phyloP scores from a whole-genome alignment of 2,888 invertebrate species.

The Nomada hirtipes region DNA sequence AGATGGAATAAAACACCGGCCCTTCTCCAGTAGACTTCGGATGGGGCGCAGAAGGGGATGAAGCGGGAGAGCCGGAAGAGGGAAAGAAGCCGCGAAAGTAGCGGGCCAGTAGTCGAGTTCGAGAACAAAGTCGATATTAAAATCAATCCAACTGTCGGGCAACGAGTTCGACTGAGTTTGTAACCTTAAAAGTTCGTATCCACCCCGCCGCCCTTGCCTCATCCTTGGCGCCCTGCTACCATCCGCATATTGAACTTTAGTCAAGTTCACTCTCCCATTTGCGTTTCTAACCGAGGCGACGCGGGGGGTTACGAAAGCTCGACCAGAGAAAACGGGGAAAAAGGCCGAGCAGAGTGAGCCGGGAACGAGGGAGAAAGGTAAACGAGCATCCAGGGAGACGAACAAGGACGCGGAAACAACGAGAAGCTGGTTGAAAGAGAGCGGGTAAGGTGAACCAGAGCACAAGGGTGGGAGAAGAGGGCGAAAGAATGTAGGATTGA shows the following conservation, averaged over 20 bases:
- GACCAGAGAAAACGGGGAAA: constrained; percentile 51
- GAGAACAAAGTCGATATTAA: constrained; percentile 83
- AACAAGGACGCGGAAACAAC: neutral
- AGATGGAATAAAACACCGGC: constrained; percentile 39
- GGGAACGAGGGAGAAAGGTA: constrained; percentile 4
- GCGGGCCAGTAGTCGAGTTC: constrained; percentile 62
- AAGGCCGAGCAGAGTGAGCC: neutral
- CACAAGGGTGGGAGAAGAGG: neutral
- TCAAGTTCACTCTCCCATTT: constrained; percentile 81
- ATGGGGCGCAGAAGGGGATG: neutral
- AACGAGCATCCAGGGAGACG: neutral
- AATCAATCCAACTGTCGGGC: constrained; percentile 82
- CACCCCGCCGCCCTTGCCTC: constrained; percentile 8
- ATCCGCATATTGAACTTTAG: constrained; percentile 79
- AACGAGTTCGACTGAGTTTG: constrained; percentile 79
- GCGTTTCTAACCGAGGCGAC: constrained; percentile 70
- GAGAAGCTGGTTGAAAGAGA: neutral
- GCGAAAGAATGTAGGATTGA: constrained; percentile 52
- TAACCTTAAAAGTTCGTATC: constrained; percentile 75
- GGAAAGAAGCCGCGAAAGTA: constrained; percentile 65
- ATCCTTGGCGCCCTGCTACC: constrained; percentile 11
- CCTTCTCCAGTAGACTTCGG: constrained; percentile 3
- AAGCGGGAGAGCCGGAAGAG: constrained; percentile 4
- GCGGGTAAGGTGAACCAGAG: neutral
- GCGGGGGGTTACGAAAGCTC: constrained; percentile 62